These are phyloP conservation scores for Sebastes itinus DNA, from an alignment of 2,797 vertebrate genomes.

Conservation along the genomic window DNA sequence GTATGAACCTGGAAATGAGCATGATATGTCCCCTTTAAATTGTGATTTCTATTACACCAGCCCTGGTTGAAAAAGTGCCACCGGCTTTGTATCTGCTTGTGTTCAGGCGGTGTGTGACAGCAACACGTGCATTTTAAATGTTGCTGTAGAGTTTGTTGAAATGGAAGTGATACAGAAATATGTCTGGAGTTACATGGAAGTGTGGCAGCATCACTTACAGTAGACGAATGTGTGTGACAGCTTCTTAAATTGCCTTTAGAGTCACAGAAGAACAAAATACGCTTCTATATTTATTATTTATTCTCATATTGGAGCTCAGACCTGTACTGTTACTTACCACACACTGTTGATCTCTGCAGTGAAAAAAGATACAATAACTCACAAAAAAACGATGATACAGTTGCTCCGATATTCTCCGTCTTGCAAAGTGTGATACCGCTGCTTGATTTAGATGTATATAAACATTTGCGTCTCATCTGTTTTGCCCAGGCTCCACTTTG, in stretches of 20 bases:
- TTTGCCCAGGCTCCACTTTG: not conserved
- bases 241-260: not conserved
- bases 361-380: not conserved
- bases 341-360: not conserved
- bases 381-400: not conserved
- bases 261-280: not conserved
- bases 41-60: conserved; percentile 4
- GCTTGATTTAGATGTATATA: not conserved
- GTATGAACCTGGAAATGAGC: no score
- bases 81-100: not conserved
- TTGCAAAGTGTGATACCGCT: not conserved
- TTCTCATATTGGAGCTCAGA: not conserved
- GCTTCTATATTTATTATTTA: not conserved
- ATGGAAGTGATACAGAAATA: not conserved
- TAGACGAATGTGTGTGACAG: not conserved
- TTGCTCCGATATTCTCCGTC: not conserved
- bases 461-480: not conserved
- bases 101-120: not conserved
- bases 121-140: not conserved
- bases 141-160: not conserved
- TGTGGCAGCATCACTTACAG: not conserved
- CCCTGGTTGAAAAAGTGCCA: not conserved
- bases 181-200: not conserved
- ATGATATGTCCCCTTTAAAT: not conserved
- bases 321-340: not conserved